Percentiles rank a stretch among this genome's conserved stretches.
Conservation (phyloP, 35 echinoderm and acorn worm genomes). For the Lytechinus variegatus region DNA sequence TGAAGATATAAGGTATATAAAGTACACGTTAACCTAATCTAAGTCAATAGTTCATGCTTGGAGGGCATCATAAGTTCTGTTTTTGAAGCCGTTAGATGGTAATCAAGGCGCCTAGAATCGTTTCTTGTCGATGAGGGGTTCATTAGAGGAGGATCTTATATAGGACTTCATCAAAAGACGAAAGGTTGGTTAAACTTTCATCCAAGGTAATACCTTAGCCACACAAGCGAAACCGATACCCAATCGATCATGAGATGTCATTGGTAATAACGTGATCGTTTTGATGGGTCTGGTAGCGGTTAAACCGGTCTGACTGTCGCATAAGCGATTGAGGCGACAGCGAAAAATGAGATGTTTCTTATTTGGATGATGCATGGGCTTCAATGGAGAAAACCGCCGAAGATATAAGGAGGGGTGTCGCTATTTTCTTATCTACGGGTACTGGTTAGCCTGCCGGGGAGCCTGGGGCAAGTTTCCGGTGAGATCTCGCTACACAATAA, state of each 20-base stretch:
- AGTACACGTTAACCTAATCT: background rate
- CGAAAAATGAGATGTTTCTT: background rate
- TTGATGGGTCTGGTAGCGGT: too few relatives aligned
- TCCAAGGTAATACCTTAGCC: too few relatives aligned
- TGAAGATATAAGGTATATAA: background rate
- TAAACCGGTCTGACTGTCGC: background rate
- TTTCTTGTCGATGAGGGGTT: background rate
- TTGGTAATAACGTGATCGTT: background rate
- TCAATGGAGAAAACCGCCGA: background rate
- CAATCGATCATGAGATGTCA: background rate
- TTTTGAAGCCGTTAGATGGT: background rate
- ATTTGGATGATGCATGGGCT: background rate
- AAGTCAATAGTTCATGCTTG: background rate
- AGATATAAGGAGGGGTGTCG: background rate
- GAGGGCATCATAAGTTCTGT: constrained; percentile 10
- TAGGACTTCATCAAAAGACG: background rate
- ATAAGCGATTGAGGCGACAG: background rate
- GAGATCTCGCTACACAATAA: too few relatives aligned
- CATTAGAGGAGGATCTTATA: background rate
- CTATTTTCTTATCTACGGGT: too few relatives aligned
- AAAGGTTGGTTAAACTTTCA: too few relatives aligned
- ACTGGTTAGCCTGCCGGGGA: too few relatives aligned
- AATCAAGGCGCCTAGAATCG: background rate
- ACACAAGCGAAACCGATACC: too few relatives aligned
- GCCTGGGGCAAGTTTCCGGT: too few relatives aligned